Conservation (phyloP, 2,113 vertebrate genomes). For the Chitala chitala region DNA sequence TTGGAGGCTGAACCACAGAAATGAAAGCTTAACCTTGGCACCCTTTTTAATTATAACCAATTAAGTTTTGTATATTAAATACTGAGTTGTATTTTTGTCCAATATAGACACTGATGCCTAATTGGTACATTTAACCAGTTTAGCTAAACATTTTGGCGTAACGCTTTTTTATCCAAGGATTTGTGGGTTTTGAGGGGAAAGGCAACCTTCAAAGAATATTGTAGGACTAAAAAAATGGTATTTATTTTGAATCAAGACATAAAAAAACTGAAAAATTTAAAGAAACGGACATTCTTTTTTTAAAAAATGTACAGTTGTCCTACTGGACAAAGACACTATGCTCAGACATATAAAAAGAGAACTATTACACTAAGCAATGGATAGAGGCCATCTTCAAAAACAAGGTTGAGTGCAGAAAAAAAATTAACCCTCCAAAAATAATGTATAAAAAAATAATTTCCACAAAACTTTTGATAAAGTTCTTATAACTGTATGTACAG, state of each 20-base stretch:
- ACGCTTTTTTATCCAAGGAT: conserved; percentile 43
- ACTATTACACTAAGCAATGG: too few species aligned
- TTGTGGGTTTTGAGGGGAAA: conserved; percentile 47
- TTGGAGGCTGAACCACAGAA: conserved; percentile 41
- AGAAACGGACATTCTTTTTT: background rate
- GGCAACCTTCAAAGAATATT: conserved; percentile 48
- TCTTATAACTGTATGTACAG: conserved; percentile 20
- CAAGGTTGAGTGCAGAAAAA: too few species aligned
- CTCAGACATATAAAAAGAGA: too few species aligned
- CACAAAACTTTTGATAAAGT: conserved; percentile 22
- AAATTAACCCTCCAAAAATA: too few species aligned
- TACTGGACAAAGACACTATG: background rate
- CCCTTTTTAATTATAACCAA: conserved; percentile 51
- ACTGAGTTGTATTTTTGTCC: conserved; percentile 39
- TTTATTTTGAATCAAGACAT: conserved; percentile 71
- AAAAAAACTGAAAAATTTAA: conserved; percentile 40
- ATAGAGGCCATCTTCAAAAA: too few species aligned
- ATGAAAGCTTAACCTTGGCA: conserved; percentile 40
- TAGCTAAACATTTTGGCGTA: conserved; percentile 47
- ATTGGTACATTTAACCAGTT: conserved; percentile 54
- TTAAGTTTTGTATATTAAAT: conserved; percentile 59
- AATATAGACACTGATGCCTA: conserved; percentile 48
- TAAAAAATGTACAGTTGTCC: background rate
- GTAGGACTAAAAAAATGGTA: conserved; percentile 57
- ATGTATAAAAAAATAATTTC: too few species aligned